phyloP scores from a whole-genome alignment of 2,888 invertebrate genomes.

The Diaprepes abbreviatus region DNA sequence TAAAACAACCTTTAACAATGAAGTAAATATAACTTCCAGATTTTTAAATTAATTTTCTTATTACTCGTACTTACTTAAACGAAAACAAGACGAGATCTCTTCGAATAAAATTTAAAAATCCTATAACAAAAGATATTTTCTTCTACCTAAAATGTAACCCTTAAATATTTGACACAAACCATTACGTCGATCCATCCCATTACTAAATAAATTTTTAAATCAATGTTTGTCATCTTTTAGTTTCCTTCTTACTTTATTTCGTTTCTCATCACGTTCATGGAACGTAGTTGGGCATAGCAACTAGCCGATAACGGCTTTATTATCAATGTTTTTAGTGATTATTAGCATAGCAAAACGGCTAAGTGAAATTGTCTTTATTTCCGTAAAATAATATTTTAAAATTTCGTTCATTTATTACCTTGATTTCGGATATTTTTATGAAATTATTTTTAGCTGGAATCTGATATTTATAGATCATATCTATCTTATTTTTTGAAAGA shows the following conservation, averaged over 20 bases:
- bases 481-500: no score
- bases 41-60: no score
- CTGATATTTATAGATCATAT: no score
- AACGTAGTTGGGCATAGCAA: constrained; percentile 38
- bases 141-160: not conserved
- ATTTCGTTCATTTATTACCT: not conserved
- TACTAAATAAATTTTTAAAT: constrained; percentile 38
- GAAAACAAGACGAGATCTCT: no score
- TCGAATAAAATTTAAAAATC: not conserved
- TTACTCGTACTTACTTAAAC: no score
- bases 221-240: constrained; percentile 41
- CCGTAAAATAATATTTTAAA: not conserved
- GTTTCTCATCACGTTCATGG: constrained; percentile 29
- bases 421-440: no score
- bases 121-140: not conserved
- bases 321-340: constrained; percentile 38
- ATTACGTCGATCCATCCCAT: constrained; percentile 25
- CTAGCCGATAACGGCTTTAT: constrained; percentile 42
- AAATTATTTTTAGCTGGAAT: no score
- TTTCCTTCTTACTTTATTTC: constrained; percentile 43
- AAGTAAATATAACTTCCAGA: no score
- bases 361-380: constrained; percentile 30
- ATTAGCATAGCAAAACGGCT: constrained; percentile 33
- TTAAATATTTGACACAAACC: constrained; percentile 13
- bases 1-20: no score